Percentiles rank a stretch among this genome's conserved stretches.
Evolutionary conservation across 2,113 vertebrate genomes (phyloP).

Genomic region (Okapia johnstoni): DNA sequence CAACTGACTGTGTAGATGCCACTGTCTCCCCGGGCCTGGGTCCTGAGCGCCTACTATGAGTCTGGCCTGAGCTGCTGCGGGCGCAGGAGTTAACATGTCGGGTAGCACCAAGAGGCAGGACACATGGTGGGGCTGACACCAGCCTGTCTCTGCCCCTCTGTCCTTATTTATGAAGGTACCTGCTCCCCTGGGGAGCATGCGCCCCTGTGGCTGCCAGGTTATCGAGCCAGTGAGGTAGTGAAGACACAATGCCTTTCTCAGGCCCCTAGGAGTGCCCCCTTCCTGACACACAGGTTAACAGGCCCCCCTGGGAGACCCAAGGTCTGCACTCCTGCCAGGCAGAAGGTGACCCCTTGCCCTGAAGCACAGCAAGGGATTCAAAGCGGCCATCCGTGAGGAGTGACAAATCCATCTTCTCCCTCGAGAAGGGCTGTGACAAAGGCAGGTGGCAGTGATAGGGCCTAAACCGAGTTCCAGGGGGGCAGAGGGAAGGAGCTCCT

Average conservation of each 20-base stretch:
- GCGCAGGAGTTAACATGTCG: rapidly evolving
- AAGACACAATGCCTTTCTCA: rapidly evolving
- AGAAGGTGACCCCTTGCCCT: background rate
- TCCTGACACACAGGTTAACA: background rate
- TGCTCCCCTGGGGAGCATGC: background rate
- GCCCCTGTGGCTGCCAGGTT: background rate
- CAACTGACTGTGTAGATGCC: background rate
- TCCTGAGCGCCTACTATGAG: rapidly evolving
- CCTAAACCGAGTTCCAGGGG: background rate
- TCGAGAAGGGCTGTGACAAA: background rate
- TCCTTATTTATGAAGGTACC: background rate
- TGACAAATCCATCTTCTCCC: background rate
- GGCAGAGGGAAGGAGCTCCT: background rate
- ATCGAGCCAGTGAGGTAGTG: background rate
- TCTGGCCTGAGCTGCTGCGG: rapidly evolving
- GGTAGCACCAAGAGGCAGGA: background rate
- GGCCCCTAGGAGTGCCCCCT: background rate
- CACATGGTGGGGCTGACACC: rapidly evolving
- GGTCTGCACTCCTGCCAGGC: background rate
- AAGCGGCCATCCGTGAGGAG: background rate
- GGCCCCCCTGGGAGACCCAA: background rate
- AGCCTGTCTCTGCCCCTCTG: rapidly evolving
- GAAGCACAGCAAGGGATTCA: background rate
- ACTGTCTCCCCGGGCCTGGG: background rate
- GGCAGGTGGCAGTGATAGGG: background rate